Percentiles rank a stretch among this genome's conserved stretches.
These are phyloP conservation scores for Zelostemma sp. DNA, from an alignment of 1,140 invertebrate genomes.

Conservation along the genomic window DNA sequence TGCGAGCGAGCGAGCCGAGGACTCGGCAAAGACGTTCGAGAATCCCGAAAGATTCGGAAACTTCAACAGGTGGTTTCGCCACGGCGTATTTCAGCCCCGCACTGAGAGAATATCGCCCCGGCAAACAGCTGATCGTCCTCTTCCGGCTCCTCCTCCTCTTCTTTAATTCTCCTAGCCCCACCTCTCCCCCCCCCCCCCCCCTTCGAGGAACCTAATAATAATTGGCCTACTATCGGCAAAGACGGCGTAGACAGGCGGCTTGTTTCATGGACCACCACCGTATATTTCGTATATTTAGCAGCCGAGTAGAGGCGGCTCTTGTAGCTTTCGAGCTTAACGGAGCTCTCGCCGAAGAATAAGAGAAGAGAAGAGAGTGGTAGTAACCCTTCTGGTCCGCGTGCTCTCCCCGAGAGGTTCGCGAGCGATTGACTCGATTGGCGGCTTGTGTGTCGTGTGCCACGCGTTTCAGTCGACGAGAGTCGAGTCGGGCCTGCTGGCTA, in stretches of 20 bases:
- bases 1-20: not conserved
- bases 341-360: no score
- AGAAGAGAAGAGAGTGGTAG: no score
- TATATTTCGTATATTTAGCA: slow-evolving; percentile 22
- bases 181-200: no score
- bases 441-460: slow-evolving; percentile 58
- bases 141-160: slow-evolving; percentile 30
- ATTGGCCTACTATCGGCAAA: no score
- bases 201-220: no score
- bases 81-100: slow-evolving; percentile 21
- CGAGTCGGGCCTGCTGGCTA: slow-evolving; percentile 16
- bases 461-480: slow-evolving; percentile 56
- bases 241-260: no score
- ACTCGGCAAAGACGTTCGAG: not conserved
- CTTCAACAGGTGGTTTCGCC: slow-evolving; percentile 63
- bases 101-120: slow-evolving; percentile 11
- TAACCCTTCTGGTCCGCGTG: slow-evolving; percentile 51
- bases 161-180: no score
- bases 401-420: slow-evolving; percentile 63
- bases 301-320: not conserved
- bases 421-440: slow-evolving; percentile 64
- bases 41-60: slow-evolving; percentile 58
- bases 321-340: not conserved
- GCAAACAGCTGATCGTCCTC: slow-evolving; percentile 45
- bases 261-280: slow-evolving; percentile 22